phyloP scores from a whole-genome alignment of 2,888 invertebrate species.

The Lochmaea capreae region DNA sequence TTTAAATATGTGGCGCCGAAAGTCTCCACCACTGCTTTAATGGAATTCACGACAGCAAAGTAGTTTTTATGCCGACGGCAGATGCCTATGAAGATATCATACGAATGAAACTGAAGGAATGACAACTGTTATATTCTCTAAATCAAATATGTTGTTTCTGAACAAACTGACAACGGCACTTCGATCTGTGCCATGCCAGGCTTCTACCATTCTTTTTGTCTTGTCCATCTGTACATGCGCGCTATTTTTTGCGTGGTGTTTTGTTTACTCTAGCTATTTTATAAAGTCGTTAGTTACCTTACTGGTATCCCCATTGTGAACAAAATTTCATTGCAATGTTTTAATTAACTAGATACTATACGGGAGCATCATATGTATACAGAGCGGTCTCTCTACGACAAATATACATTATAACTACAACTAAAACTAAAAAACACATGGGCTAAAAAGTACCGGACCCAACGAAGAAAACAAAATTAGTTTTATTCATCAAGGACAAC shows the following conservation, averaged over 20 bases:
- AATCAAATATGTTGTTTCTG: slow-evolving; percentile 58
- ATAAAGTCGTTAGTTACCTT: slow-evolving; percentile 32
- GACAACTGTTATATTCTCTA: slow-evolving; percentile 60
- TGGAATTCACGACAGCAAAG: slow-evolving; percentile 57
- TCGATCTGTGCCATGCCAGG: slow-evolving; percentile 45
- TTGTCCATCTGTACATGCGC: slow-evolving; percentile 24
- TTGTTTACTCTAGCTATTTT: slow-evolving; percentile 24
- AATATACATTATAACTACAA: no score
- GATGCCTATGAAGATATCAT: slow-evolving; percentile 65
- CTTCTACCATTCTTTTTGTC: slow-evolving; percentile 28
- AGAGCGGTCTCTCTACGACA: background rate
- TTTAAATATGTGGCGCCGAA: background rate
- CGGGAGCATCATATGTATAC: slow-evolving; percentile 8
- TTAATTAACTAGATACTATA: slow-evolving; percentile 19
- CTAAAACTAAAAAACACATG: no score
- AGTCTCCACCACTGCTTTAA: slow-evolving; percentile 57
- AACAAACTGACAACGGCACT: slow-evolving; percentile 41
- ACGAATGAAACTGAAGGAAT: slow-evolving; percentile 56
- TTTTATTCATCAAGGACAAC: no score
- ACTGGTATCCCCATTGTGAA: slow-evolving; percentile 24
- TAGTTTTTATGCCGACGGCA: slow-evolving; percentile 55
- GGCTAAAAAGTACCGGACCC: no score
- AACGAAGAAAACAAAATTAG: no score
- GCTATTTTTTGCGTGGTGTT: slow-evolving; percentile 24
- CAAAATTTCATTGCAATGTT: slow-evolving; percentile 33